Evolutionary conservation across 2,797 vertebrate genomes (phyloP).

Genomic region (Rhabdophis nuchalis): DNA sequence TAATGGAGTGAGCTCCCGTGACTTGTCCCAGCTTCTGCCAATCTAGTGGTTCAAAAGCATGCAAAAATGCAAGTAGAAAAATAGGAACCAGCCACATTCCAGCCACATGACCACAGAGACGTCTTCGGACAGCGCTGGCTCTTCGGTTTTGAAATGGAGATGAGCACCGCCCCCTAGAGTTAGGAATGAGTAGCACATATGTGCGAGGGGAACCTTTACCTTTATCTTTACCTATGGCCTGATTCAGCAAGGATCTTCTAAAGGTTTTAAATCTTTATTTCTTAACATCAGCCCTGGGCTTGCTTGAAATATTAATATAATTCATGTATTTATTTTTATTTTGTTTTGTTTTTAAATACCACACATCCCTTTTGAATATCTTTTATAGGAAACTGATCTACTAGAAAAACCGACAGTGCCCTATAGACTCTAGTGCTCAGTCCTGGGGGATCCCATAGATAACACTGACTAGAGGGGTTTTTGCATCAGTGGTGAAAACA

Average conservation of each 20-base stretch:
- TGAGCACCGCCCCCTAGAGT: too few relatives aligned
- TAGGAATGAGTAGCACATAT: too few relatives aligned
- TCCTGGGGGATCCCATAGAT: too few relatives aligned
- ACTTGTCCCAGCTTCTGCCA: too few relatives aligned
- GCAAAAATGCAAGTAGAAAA: too few relatives aligned
- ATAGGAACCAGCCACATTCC: too few relatives aligned
- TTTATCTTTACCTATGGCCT: background rate
- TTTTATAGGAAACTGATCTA: constrained; percentile 1
- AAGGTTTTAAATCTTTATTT: background rate
- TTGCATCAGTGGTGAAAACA: background rate
- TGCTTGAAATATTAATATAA: background rate
- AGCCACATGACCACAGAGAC: too few relatives aligned
- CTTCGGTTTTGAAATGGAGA: too few relatives aligned
- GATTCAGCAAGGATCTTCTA: background rate
- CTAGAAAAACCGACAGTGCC: background rate
- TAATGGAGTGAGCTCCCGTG: too few relatives aligned
- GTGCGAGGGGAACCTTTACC: too few relatives aligned
- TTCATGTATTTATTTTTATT: background rate
- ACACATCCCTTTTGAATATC: background rate
- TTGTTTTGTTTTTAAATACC: background rate
- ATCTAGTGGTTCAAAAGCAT: too few relatives aligned
- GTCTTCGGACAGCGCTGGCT: too few relatives aligned
- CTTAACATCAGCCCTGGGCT: background rate
- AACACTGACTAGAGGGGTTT: background rate
- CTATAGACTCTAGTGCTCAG: background rate